Evolutionary conservation across 2,797 vertebrate species (phyloP).

Genomic region (Cuculus canorus): DNA sequence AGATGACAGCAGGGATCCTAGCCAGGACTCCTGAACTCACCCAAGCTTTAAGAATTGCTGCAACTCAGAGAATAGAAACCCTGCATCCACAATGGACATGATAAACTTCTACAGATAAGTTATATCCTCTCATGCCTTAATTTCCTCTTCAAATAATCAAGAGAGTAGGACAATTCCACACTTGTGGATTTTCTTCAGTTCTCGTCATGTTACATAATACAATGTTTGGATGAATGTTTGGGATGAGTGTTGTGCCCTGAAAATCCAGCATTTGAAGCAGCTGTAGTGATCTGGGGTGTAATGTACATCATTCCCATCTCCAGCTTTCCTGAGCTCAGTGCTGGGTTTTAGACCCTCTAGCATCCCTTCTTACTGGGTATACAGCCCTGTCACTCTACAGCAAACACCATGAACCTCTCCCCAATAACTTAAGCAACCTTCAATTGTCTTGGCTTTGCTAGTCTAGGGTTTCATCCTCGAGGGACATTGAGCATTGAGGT

Average conservation of each 20-base stretch:
- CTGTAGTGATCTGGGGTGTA: neutral
- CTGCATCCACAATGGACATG: neutral
- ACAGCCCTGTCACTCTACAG: neutral
- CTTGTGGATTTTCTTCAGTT: neutral
- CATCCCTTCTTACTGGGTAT: neutral
- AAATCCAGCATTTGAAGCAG: neutral
- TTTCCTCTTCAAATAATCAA: neutral
- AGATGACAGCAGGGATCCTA: neutral
- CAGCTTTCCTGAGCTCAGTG: neutral
- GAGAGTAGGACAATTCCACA: neutral
- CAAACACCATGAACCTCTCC: neutral
- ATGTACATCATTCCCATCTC: no score
- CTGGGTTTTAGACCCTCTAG: neutral
- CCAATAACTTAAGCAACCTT: accelerated
- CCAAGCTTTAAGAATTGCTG: neutral
- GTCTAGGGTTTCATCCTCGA: neutral
- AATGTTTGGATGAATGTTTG: neutral
- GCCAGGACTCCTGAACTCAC: neutral
- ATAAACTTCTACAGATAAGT: neutral
- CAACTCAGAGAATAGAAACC: neutral
- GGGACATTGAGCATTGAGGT: neutral
- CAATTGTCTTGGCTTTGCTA: neutral
- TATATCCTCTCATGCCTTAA: neutral
- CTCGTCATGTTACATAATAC: accelerated
- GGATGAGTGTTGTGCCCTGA: neutral